phyloP scores from a whole-genome alignment of 92 coral and sea anemone species.

The Porites rus region DNA sequence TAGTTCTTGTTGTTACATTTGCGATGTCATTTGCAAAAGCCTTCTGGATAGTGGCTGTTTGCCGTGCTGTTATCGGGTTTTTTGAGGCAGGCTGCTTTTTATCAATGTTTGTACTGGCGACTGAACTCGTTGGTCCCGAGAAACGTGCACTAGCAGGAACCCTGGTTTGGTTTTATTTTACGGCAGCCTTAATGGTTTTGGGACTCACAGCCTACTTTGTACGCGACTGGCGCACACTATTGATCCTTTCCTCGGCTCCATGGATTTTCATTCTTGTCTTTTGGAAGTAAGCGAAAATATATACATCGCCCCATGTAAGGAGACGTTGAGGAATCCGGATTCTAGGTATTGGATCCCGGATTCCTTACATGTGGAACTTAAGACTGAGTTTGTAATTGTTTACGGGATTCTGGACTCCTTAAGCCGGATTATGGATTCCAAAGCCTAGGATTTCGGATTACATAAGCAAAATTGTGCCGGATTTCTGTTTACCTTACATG shows the following conservation, averaged over 20 bases:
- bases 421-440: too few relatives aligned
- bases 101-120: constrained; percentile 77
- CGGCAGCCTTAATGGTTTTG: constrained; percentile 63
- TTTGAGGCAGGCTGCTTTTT: constrained; percentile 77
- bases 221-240: constrained; percentile 76
- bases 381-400: too few relatives aligned
- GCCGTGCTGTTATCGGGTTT: constrained; percentile 71
- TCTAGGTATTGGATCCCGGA: too few relatives aligned
- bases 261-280: constrained; percentile 75
- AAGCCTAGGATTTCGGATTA: too few relatives aligned
- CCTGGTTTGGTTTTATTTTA: constrained; percentile 77
- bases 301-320: too few relatives aligned
- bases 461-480: too few relatives aligned
- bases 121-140: constrained; percentile 86
- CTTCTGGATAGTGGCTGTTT: constrained; percentile 69
- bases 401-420: too few relatives aligned
- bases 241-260: constrained; percentile 80
- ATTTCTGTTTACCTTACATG: too few relatives aligned
- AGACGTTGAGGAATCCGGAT: too few relatives aligned
- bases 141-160: constrained; percentile 81
- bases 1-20: constrained; percentile 67
- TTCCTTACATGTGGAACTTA: too few relatives aligned
- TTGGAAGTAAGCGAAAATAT: constrained; percentile 74
- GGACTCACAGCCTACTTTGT: constrained; percentile 75
- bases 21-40: constrained; percentile 76